Evolutionary conservation across 2,888 invertebrate species (phyloP), one percentile per base, ranked within the genome.

Genomic region (Yponomeuta sedellus): DNA sequence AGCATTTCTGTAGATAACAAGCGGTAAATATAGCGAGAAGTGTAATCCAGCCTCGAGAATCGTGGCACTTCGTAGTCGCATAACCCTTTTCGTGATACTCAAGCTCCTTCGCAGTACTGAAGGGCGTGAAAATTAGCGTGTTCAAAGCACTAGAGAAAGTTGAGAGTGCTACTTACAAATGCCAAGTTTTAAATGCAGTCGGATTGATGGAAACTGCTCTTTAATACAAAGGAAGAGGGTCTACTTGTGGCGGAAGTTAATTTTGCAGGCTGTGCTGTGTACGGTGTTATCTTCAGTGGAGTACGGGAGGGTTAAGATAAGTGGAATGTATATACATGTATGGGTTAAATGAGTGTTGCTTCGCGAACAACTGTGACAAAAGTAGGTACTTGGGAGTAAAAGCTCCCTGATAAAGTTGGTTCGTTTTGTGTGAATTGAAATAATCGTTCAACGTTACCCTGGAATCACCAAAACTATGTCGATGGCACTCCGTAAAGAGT

Each of bases 61-160:
- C 3, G 34, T 34, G 34, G 34, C 34, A 34, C 34, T 34, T 52
- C 44, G 16, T 16, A 52, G n/a, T n/a, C 4, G 3, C 1, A 52
- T 16, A 2, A 52, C 59, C 59, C 20, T 20, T 59, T 59, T 20
- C 20, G 40, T 61, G 22, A 11, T 4, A 59, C 59, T 59, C 59
- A 19, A 11, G 20, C 22, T 25, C 22, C 12, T 59, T 10, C 70
- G 69, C 8, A 34, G 34, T 34, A 34, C 71, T 64, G 71, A 74
- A 75, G 73, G 75, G 77, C 73, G 78, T 75, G 78, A 76, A 77
- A 79, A 80, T 80, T 79, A 79, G 79, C 80, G 71, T 74, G 73
- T 77, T 77, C 76, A 74, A 73, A 74, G 71, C 73, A 74, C 76
- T 77, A 78, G 73, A 76, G 75, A 74, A 74, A 76, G 75, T 77